phyloP scores from a whole-genome alignment of 1,140 invertebrate species.

The Lucilia sericata region DNA sequence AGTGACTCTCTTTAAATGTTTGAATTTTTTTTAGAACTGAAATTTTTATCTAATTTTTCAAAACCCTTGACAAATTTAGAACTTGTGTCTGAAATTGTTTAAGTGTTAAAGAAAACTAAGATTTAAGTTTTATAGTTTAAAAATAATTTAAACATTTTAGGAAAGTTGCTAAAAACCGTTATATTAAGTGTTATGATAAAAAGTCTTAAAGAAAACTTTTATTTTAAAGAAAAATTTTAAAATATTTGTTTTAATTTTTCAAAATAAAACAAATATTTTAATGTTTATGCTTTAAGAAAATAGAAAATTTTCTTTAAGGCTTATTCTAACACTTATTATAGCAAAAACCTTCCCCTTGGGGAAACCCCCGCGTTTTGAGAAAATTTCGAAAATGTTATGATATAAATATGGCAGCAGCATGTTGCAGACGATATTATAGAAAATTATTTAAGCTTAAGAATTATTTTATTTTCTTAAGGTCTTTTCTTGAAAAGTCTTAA shows the following conservation, averaged over 20 bases:
- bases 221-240: not conserved
- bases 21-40: not conserved
- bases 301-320: not conserved
- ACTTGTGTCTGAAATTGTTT: not conserved
- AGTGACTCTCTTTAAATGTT: not conserved
- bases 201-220: not conserved
- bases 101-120: not conserved
- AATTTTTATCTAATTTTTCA: not conserved
- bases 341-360: not conserved
- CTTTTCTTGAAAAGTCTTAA: not conserved
- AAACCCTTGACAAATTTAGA: not conserved
- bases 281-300: not conserved
- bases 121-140: not conserved
- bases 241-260: not conserved
- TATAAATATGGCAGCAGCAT: not conserved
- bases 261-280: not conserved
- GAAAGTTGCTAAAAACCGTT: not conserved
- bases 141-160: not conserved
- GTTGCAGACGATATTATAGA: not conserved
- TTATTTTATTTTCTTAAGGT: not conserved
- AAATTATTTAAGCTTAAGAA: not conserved
- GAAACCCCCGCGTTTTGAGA: not conserved
- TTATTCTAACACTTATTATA: not conserved
- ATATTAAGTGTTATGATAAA: not conserved
- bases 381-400: constrained; percentile 26